Base-by-base conservation (phyloP, 2,113 vertebrate species). In the Oryzias celebensis region DNA sequence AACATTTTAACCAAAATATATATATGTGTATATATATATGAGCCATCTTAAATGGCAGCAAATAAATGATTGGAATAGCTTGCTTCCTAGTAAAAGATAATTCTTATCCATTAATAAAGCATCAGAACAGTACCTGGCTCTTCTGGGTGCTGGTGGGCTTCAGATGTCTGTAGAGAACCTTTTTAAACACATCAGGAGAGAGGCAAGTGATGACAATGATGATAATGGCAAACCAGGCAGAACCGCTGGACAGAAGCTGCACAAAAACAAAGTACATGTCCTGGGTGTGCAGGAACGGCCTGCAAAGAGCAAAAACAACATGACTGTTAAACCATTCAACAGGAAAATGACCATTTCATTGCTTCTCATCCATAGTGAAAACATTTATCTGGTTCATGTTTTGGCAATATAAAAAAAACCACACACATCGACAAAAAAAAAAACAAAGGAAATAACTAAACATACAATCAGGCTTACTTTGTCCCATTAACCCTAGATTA, bases 191-290 rank as follows among this genome's bases (percentile, higher is more conserved):
- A 69, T 99, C 97, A 60, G 96, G 90, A 80, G 94, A 94, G 7
- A 99, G 93, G 87, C 97, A 98, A 28, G 91, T 92, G 69, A 95
- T 90, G 77, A 97, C 86, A 56, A 99, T 95, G 86, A 98, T 92
- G 82, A 98, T 92, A 82, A 98, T 96, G 89, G 96, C 94, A 75
- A 98, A 97, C 97, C 97, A 99, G 84, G 92, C 95, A 2, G 96
- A 98, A 68, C 96, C 96, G 81, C 97, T 98, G 87, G 97, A 98
- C 22, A 99, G 90, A 72, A 99, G 91, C 20, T 98, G 95, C 81
- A 97, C 93, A 81, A 98, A 98, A 69, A 98, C 96, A 66, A 95
- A 98, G 88, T 98, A 99, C 95, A 97, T 97, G 89, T 97, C 94
- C 91, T 99, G 97, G 58, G 95, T 95, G 82, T 96, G 92, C 77